Conservation (phyloP, 2,797 vertebrate species). For the Heteromormyrus szaboi region DNA sequence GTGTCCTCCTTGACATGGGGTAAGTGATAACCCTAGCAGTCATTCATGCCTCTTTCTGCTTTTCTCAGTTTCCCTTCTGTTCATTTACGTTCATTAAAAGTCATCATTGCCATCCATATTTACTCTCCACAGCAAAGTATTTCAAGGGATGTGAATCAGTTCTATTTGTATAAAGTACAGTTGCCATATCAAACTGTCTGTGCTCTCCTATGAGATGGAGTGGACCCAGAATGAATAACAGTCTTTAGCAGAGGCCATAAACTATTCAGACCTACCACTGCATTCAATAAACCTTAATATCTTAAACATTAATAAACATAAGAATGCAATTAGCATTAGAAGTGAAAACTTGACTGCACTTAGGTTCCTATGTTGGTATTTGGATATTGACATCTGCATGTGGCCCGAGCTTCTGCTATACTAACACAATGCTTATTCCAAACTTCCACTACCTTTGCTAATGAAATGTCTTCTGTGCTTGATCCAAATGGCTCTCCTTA, state of each 20-base stretch:
- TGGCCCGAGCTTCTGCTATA: not conserved
- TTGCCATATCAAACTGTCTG: not conserved
- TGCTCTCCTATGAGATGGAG: not conserved
- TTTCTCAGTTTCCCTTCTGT: not conserved
- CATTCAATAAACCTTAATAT: not conserved
- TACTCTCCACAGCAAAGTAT: not conserved
- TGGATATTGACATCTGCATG: not conserved
- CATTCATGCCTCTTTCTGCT: not conserved
- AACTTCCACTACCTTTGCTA: not conserved
- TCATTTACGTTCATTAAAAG: not conserved
- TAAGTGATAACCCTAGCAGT: not conserved
- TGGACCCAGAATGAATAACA: not conserved
- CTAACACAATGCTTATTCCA: not conserved
- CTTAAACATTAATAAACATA: not conserved
- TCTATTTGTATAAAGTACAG: not conserved
- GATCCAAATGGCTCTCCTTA: not conserved
- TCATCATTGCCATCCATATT: not conserved
- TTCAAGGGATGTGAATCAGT: not conserved
- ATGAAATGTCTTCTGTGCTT: not conserved
- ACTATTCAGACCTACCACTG: not conserved
- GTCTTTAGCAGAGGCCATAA: not conserved
- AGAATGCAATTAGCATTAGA: not conserved
- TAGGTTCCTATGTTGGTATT: not conserved
- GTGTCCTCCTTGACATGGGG: not conserved
- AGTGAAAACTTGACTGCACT: not conserved